Evolutionary conservation across 37 sponge, comb jelly and placozoan genomes (phyloP), one percentile per base, ranked within the genome.

Genomic region (Aphrocallistes beatrix): DNA sequence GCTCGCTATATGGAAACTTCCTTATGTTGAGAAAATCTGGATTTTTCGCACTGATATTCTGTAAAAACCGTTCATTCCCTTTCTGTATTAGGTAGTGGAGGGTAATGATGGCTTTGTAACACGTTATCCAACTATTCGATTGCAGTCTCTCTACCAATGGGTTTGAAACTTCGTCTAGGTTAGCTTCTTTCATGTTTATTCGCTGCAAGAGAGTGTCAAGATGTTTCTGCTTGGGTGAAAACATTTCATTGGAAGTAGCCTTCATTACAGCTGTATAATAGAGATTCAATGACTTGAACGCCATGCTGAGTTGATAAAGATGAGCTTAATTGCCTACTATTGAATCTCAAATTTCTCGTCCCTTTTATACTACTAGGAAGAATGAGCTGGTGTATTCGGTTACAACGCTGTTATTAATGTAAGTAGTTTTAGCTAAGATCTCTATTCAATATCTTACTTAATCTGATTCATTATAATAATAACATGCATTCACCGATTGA

Each of bases 71-170:
- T 28, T 60, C 75, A 13, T 60, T 60, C 34, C 75, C 75, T 25
- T 60, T 60, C 34, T 60, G 75, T 60, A 60, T 60, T 28, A 60
- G n/a, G 34, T 60, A 60, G n/a, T 60, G 75, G 75, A 60, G 75
- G 3, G 75, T 60, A 25, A 60, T 32, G n/a, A 60, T 60, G 3
- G 75, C 25, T 13, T 60, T 60, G 21, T 60, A 60, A 6, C 17
- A 32, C 8, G 34, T 28, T 3, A 6, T 21, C 75, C 75, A 60
- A 60, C n/a, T 3, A 28, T 21, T 60, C 21, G 75, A 60, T 32
- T 60, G 75, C 21, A 60, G 21, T 60, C 21, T 60, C 10, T 60
- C 75, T 25, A 60, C 75, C 10, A 60, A 6, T 21, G 75, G 75
- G 21, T 13, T 13, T 32, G 75, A 60, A 21, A 60, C 21, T 60